Conservation (phyloP, 1,140 invertebrate species). For the Aphis craccivora region DNA sequence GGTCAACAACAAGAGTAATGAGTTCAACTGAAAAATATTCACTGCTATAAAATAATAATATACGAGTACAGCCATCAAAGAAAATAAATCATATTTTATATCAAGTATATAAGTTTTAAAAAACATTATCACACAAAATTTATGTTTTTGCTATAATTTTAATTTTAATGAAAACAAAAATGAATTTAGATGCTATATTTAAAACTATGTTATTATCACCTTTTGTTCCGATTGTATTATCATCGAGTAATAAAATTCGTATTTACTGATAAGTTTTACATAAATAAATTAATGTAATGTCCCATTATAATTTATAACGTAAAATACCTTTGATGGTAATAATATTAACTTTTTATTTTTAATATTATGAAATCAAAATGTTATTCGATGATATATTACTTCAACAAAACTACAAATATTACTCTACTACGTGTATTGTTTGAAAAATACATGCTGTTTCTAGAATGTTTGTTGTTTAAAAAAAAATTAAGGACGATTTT, state of each 20-base stretch:
- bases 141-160: constrained; percentile 36
- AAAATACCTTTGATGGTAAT: background rate
- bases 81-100: constrained; percentile 43
- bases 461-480: background rate
- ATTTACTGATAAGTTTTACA: background rate
- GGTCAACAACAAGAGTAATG: constrained; percentile 46
- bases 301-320: background rate
- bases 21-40: constrained; percentile 40
- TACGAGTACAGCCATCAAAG: constrained; percentile 3
- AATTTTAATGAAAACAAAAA: constrained; percentile 27
- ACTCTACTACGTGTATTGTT: background rate
- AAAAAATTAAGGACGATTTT: background rate
- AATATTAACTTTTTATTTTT: background rate
- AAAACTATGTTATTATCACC: background rate
- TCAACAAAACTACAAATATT: background rate
- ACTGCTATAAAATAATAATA: constrained; percentile 12
- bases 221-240: background rate
- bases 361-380: background rate
- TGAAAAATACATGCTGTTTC: background rate
- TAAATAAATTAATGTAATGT: background rate
- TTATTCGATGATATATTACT: background rate
- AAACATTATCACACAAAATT: constrained; percentile 24
- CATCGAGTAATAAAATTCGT: background rate
- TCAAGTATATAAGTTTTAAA: constrained; percentile 23
- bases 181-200: background rate